phyloP scores from a whole-genome alignment of 2,888 invertebrate genomes.

The Apotomis capreana region DNA sequence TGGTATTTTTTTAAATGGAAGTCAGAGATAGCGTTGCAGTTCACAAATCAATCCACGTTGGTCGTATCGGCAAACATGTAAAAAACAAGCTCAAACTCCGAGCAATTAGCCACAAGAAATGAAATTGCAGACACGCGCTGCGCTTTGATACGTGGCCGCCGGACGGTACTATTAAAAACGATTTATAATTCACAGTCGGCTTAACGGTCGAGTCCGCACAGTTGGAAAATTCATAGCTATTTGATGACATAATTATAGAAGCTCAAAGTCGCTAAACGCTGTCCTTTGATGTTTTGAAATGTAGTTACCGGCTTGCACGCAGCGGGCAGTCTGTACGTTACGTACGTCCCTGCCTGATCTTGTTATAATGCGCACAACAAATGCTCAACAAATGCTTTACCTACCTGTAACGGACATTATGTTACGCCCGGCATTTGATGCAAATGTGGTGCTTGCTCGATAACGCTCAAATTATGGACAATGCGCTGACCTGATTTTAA shows the following conservation, averaged over 20 bases:
- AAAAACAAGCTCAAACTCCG: constrained; percentile 26
- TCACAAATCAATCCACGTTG: constrained; percentile 22
- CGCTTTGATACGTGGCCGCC: constrained; percentile 63
- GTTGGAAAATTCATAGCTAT: constrained; percentile 66
- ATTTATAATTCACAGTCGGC: constrained; percentile 82
- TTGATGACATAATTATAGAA: constrained; percentile 75
- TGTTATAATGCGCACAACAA: constrained; percentile 31
- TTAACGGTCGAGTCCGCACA: constrained; percentile 61
- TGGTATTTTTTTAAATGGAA: neutral
- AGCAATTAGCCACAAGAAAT: constrained; percentile 45
- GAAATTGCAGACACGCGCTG: constrained; percentile 64
- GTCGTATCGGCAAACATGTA: constrained; percentile 3
- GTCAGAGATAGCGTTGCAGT: neutral
- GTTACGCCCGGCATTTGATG: constrained; percentile 16
- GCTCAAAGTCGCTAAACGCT: constrained; percentile 64
- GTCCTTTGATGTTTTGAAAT: constrained; percentile 69
- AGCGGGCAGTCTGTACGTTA: constrained; percentile 43
- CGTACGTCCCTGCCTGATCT: constrained; percentile 19
- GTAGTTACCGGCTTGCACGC: constrained; percentile 52
- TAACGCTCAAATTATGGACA: constrained; percentile 30
- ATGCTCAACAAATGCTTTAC: constrained; percentile 22
- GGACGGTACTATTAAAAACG: constrained; percentile 73
- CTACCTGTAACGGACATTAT: neutral
- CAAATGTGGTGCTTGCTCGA: constrained; percentile 7
- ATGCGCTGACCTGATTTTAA: constrained; percentile 32